Percentiles rank a stretch among this genome's conserved stretches.
phyloP scores from a whole-genome alignment of 2,113 vertebrate species.

The Delphinapterus leucas region DNA sequence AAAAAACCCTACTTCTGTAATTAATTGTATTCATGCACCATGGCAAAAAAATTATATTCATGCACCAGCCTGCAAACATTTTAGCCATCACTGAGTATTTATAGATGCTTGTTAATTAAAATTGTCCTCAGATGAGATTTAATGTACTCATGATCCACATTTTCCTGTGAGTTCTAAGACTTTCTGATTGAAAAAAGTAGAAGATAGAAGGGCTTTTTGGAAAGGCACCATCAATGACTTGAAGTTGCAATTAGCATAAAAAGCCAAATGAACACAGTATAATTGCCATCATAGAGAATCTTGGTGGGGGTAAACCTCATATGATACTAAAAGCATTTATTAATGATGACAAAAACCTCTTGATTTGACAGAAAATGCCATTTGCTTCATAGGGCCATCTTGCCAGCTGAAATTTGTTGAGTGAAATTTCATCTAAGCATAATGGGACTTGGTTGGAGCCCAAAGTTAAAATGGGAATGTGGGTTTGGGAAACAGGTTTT shows the following conservation, averaged over 20 bases:
- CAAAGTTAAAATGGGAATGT: background rate
- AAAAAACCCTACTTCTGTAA: slow-evolving; percentile 3
- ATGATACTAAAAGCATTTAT: background rate
- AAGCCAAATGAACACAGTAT: slow-evolving; percentile 62
- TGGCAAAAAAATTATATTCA: slow-evolving; percentile 36
- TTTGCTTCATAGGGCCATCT: background rate
- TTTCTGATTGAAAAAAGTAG: slow-evolving; percentile 73
- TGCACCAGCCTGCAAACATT: slow-evolving; percentile 2
- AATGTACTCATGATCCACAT: slow-evolving; percentile 82
- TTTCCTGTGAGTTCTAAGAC: slow-evolving; percentile 79
- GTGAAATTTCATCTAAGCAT: background rate
- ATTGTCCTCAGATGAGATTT: slow-evolving; percentile 2
- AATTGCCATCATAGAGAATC: background rate
- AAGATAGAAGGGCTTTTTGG: slow-evolving; percentile 75
- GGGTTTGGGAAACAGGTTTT: background rate
- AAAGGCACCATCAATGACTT: slow-evolving; percentile 83
- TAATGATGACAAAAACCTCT: background rate
- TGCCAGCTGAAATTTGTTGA: background rate
- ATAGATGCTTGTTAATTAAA: slow-evolving; percentile 58
- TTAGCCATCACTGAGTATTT: slow-evolving; percentile 37
- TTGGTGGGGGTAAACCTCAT: background rate
- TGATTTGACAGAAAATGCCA: background rate
- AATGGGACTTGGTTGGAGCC: background rate
- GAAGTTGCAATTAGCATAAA: slow-evolving; percentile 84
- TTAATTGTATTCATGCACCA: slow-evolving; percentile 50